phyloP scores from a whole-genome alignment of 2,113 vertebrate genomes.

The Miniopterus natalensis region DNA sequence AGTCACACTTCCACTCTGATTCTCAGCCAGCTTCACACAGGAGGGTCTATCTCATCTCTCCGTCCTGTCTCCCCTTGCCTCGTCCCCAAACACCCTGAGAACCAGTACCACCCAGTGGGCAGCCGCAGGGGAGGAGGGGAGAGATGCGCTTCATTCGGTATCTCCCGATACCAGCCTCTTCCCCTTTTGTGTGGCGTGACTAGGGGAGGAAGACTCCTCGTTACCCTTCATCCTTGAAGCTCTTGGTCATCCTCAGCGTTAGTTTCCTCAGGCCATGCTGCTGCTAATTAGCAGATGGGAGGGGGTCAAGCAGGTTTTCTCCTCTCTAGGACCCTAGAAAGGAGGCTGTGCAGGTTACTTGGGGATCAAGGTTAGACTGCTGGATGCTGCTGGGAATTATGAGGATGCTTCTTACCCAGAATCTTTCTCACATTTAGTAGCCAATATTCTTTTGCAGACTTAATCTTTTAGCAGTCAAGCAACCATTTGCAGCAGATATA shows the following conservation, averaged over 20 bases:
- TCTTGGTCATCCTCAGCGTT: neutral
- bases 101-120: neutral
- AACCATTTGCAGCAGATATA: neutral
- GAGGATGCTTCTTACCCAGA: neutral
- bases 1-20: neutral
- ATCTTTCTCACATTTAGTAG: neutral
- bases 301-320: neutral
- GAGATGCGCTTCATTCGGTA: accelerated
- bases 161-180: neutral
- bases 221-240: neutral
- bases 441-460: neutral
- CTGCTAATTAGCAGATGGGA: neutral
- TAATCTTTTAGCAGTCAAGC: neutral
- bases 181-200: neutral
- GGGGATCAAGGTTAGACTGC: neutral
- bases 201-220: neutral
- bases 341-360: neutral
- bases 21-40: neutral
- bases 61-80: neutral
- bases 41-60: neutral
- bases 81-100: neutral
- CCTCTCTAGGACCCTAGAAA: neutral
- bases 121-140: neutral
- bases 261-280: neutral
- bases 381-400: neutral